A percentile compares a stretch with the other conserved stretches of the same genome.
Evolutionary conservation across 2,888 invertebrate genomes (phyloP).

Genomic region (Tachystola acroxantha): DNA sequence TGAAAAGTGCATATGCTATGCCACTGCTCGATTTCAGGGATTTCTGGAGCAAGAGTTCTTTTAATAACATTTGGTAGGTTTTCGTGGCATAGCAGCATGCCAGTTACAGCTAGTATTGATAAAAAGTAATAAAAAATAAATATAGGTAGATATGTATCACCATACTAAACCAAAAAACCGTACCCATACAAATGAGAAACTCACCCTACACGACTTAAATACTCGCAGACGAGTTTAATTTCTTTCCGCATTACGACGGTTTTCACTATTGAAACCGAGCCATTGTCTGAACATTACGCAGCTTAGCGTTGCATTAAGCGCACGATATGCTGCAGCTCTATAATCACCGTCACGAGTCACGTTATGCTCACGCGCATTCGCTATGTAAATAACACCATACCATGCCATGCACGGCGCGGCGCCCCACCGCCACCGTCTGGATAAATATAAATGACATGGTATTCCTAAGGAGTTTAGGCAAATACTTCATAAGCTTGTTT

Average conservation of each 20-base stretch:
- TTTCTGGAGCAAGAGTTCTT: no score
- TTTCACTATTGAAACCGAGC: constrained; percentile 44
- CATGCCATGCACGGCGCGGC: constrained; percentile 53
- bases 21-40: no score
- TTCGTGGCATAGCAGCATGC: no score
- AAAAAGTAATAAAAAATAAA: no score
- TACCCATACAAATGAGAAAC: constrained; percentile 13
- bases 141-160: no score
- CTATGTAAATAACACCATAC: constrained; percentile 58
- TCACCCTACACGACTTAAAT: constrained; percentile 15
- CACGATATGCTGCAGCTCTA: constrained; percentile 54
- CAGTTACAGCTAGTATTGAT: no score
- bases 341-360: constrained; percentile 60
- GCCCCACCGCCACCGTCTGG: constrained; percentile 20
- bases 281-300: constrained; percentile 58
- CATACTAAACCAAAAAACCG: no score
- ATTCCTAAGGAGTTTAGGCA: no score
- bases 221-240: constrained; percentile 22
- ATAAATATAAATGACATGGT: constrained; percentile 6
- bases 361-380: constrained; percentile 51
- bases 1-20: no score
- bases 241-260: constrained; percentile 48
- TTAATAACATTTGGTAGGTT: no score
- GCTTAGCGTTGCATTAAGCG: constrained; percentile 54
- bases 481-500: no score